A percentile compares a stretch with the other conserved stretches of the same genome.
These are phyloP conservation scores for Physella acuta DNA, from an alignment of 1,140 invertebrate genomes.

Conservation along the genomic window DNA sequence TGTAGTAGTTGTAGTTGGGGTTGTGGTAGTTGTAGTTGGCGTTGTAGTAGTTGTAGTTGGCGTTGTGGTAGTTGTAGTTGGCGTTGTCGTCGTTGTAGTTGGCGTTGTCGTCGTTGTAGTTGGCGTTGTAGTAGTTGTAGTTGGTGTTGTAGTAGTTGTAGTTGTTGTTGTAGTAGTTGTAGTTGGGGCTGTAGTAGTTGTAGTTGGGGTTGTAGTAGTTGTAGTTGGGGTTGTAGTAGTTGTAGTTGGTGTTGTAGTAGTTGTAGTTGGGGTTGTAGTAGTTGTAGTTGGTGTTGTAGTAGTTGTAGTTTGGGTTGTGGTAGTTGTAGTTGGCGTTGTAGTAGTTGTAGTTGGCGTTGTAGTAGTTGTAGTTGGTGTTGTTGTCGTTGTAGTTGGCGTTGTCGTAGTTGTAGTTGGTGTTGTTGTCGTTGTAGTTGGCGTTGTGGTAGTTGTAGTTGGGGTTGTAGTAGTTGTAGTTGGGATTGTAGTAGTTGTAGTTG, in stretches of 20 bases:
- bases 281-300: constrained; percentile 6
- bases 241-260: background rate
- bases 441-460: constrained; percentile 2
- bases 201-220: background rate
- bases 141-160: constrained; percentile 7
- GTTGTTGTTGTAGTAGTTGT: background rate
- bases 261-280: background rate
- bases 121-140: background rate
- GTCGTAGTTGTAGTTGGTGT: background rate
- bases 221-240: background rate
- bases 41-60: background rate
- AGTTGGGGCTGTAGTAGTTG: background rate
- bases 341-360: constrained; percentile 1
- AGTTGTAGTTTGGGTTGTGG: background rate
- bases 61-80: background rate
- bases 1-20: background rate
- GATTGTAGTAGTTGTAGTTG: background rate
- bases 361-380: constrained; percentile 6
- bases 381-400: constrained; percentile 5
- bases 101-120: background rate
- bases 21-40: background rate
- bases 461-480: constrained; percentile 6
- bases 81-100: background rate
- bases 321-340: background rate
- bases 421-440: constrained; percentile 5